Conservation (phyloP, 53 echinoderm and acorn worm species). For the Mesocentrotus franciscanus region DNA sequence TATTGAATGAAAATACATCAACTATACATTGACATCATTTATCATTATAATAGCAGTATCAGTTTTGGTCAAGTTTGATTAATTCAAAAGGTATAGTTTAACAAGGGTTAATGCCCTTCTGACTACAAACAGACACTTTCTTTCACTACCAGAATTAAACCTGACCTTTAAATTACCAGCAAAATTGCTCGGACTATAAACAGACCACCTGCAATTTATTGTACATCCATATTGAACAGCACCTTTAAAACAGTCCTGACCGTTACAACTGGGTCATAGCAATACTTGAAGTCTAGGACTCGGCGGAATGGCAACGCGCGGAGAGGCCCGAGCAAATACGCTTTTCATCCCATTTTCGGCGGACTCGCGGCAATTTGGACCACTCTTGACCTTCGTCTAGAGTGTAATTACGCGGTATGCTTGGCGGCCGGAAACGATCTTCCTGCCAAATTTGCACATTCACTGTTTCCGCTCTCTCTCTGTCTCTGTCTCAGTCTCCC, state of each 20-base stretch:
- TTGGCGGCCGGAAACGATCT: conserved; percentile 37
- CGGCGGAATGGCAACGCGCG: neutral
- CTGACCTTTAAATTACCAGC: neutral
- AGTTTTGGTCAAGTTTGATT: neutral
- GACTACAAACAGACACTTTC: too few species aligned
- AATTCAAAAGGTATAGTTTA: neutral
- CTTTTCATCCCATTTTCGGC: conserved; percentile 28
- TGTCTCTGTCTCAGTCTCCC: neutral
- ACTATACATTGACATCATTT: neutral
- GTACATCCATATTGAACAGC: neutral
- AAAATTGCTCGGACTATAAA: neutral
- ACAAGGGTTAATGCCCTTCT: neutral
- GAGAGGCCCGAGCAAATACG: conserved; percentile 26
- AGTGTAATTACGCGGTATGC: conserved; percentile 41
- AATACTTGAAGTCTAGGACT: conserved; percentile 10
- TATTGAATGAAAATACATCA: too few species aligned
- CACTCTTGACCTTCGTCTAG: conserved; percentile 45
- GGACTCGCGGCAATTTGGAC: conserved; percentile 18
- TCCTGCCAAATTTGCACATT: conserved; percentile 20
- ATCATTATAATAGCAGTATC: neutral
- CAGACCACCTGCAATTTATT: neutral
- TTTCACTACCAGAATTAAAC: neutral
- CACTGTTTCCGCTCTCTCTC: conserved; percentile 6
- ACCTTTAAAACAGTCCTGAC: conserved; percentile 19
- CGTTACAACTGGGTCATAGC: neutral